Conservation (phyloP, 1,140 invertebrate species). For the Heliconius hermathena region DNA sequence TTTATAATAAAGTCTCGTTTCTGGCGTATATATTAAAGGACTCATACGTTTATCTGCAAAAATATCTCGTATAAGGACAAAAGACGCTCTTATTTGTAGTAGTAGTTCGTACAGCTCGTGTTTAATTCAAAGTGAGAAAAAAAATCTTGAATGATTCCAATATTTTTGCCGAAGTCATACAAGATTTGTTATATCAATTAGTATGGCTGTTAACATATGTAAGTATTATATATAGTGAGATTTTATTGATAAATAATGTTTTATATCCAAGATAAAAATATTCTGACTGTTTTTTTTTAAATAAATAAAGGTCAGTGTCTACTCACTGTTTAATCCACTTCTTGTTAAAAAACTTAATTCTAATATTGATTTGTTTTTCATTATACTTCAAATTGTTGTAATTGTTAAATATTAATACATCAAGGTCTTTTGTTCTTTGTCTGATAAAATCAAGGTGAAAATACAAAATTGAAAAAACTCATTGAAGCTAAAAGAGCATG, state of each 20-base stretch:
- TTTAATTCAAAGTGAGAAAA: slow-evolving; percentile 13
- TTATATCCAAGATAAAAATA: neutral
- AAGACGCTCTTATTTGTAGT: neutral
- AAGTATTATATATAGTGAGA: slow-evolving; percentile 17
- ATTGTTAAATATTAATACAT: neutral
- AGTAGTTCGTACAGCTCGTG: neutral
- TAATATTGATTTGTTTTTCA: neutral
- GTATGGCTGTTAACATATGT: slow-evolving; percentile 37
- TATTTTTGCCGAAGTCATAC: slow-evolving; percentile 12
- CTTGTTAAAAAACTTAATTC: too few species aligned
- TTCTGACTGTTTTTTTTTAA: neutral
- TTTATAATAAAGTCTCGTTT: slow-evolving; percentile 31
- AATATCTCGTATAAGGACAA: slow-evolving; percentile 1
- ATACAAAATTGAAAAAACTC: neutral
- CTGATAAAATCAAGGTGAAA: neutral
- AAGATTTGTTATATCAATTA: slow-evolving; percentile 22
- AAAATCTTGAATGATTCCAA: neutral
- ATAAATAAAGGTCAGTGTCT: neutral
- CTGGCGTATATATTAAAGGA: slow-evolving; percentile 1
- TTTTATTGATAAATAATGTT: neutral
- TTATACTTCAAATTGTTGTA: neutral
- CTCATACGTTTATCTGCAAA: neutral
- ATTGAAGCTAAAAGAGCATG: neutral
- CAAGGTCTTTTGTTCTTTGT: neutral
- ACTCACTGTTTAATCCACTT: too few species aligned